These are phyloP conservation scores for Toxonevra muliebris DNA, from an alignment of 2,888 invertebrate species.

Conservation along the genomic window DNA sequence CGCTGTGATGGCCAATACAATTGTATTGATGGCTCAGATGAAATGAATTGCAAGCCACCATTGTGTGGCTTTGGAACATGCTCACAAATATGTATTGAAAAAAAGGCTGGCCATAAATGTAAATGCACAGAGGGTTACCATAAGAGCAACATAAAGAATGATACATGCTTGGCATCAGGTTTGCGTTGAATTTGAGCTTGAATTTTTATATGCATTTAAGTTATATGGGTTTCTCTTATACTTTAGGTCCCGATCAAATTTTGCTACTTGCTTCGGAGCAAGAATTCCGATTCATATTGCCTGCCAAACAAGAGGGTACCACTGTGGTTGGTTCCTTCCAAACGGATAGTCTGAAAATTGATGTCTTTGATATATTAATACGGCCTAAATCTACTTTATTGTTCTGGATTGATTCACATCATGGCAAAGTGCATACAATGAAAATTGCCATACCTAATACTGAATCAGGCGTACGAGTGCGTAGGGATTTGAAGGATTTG, in stretches of 20 bases:
- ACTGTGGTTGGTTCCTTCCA: slow-evolving; percentile 72
- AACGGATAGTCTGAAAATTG: slow-evolving; percentile 72
- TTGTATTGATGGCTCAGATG: slow-evolving; percentile 84
- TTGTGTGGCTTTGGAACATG: slow-evolving; percentile 79
- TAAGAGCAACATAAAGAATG: slow-evolving; percentile 65
- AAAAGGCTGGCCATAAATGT: slow-evolving; percentile 68
- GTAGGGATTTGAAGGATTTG: slow-evolving; percentile 59
- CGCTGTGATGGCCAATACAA: slow-evolving; percentile 77
- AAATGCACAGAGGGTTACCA: slow-evolving; percentile 75
- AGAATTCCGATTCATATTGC: slow-evolving; percentile 63
- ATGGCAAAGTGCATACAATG: slow-evolving; percentile 64
- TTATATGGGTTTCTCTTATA: slow-evolving; percentile 1
- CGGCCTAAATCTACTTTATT: slow-evolving; percentile 63
- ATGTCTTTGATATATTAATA: slow-evolving; percentile 73
- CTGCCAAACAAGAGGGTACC: slow-evolving; percentile 61
- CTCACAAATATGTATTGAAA: slow-evolving; percentile 78
- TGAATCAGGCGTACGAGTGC: slow-evolving; percentile 49
- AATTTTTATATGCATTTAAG: background rate
- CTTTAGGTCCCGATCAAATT: slow-evolving; percentile 58
- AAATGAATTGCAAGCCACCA: slow-evolving; percentile 74
- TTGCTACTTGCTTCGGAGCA: slow-evolving; percentile 63
- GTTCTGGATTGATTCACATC: slow-evolving; percentile 65
- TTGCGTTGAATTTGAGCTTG: background rate
- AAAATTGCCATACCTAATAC: slow-evolving; percentile 62
- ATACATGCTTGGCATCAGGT: slow-evolving; percentile 69